Conservation (phyloP, 1,140 invertebrate species). For the Eriosoma lanigerum region DNA sequence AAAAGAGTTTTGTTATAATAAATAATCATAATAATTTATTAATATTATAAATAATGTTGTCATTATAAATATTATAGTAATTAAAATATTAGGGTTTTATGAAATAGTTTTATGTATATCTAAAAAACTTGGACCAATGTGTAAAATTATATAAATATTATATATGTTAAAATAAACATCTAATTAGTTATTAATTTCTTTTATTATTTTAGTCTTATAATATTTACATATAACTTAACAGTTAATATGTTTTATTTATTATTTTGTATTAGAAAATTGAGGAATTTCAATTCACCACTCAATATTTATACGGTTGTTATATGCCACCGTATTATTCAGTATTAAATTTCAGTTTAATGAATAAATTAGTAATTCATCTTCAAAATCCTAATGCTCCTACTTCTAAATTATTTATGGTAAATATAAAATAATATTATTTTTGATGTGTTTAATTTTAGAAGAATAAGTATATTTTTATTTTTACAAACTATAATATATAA, state of each 20-base stretch:
- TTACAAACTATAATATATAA: neutral
- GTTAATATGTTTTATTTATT: neutral
- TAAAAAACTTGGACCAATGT: too few relatives aligned
- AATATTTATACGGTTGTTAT: conserved; percentile 28
- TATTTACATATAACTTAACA: too few relatives aligned
- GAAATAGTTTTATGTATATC: too few relatives aligned
- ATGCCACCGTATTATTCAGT: conserved; percentile 42
- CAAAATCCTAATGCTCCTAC: neutral
- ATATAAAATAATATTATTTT: neutral
- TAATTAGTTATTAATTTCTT: too few relatives aligned
- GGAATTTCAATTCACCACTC: neutral
- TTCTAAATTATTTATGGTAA: neutral
- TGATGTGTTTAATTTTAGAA: neutral
- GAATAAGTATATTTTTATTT: neutral
- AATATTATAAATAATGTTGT: neutral
- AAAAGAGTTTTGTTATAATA: neutral
- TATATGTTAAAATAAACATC: too few relatives aligned
- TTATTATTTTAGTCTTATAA: too few relatives aligned
- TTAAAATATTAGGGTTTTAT: too few relatives aligned
- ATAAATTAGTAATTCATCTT: neutral
- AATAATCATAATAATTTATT: neutral
- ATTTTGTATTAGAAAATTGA: neutral
- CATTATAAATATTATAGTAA: neutral
- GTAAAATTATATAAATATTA: too few relatives aligned
- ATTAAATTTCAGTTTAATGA: conserved; percentile 5